Percentiles rank a stretch among this genome's conserved stretches.
These are phyloP conservation scores for Fragum sueziense DNA, from an alignment of 2,888 invertebrate species.

Conservation along the genomic window DNA sequence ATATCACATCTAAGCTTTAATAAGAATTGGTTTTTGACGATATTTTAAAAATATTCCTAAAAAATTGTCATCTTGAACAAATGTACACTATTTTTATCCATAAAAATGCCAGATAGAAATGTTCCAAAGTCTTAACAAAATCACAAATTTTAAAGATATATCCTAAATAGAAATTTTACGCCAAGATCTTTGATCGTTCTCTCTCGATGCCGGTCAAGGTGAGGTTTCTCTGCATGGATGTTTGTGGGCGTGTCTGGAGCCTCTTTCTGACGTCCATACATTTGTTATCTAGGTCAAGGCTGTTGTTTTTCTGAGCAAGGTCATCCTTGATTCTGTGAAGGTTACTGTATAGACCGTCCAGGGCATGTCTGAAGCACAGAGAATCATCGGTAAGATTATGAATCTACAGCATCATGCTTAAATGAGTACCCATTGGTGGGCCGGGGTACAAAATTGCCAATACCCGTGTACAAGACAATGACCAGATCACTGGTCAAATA, in stretches of 20 bases:
- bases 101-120: constrained; percentile 17
- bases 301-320: constrained; percentile 81
- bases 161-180: constrained; percentile 58
- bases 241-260: constrained; percentile 75
- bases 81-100: neutral
- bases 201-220: constrained; percentile 79
- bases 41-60: neutral
- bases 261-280: constrained; percentile 81
- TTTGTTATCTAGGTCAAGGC: constrained; percentile 81
- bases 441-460: too few species aligned
- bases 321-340: constrained; percentile 82
- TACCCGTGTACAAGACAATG: too few species aligned
- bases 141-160: neutral
- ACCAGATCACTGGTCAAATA: too few species aligned
- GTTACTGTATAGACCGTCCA: constrained; percentile 81
- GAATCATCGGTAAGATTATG: too few species aligned
- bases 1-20: neutral
- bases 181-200: constrained; percentile 74
- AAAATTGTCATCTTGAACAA: neutral
- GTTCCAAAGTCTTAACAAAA: constrained; percentile 6
- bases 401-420: too few species aligned
- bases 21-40: neutral
- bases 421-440: too few species aligned
- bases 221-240: constrained; percentile 75
- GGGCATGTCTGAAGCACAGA: constrained; percentile 81